Conservation (phyloP, 2,113 vertebrate genomes). For the Colius striatus region DNA sequence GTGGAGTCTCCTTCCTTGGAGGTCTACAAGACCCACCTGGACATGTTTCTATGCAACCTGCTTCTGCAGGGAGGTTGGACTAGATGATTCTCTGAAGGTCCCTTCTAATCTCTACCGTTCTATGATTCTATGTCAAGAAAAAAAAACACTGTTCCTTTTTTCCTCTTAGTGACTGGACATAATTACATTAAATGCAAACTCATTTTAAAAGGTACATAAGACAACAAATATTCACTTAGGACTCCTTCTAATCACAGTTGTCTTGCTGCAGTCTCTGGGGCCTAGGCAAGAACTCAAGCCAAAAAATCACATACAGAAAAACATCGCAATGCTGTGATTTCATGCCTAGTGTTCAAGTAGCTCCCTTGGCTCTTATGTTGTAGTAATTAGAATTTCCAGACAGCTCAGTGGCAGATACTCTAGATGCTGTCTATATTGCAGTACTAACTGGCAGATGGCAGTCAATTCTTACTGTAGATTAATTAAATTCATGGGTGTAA, state of each 20-base stretch:
- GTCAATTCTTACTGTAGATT: neutral
- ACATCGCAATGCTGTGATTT: conserved; percentile 24
- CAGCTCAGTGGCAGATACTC: conserved; percentile 18
- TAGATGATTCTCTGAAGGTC: no score
- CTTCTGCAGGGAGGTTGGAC: no score
- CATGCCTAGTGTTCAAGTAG: conserved; percentile 52
- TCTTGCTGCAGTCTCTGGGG: neutral
- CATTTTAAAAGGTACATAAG: neutral
- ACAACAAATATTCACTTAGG: neutral
- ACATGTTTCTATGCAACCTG: no score
- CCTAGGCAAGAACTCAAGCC: neutral
- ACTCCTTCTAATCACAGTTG: neutral
- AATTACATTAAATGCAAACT: neutral
- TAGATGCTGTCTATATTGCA: neutral
- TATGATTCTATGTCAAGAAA: neutral
- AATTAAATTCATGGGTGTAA: neutral
- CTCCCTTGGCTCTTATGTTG: conserved; percentile 29
- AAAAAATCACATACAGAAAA: conserved; percentile 48
- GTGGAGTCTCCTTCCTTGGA: no score
- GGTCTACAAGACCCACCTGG: no score
- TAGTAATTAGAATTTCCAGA: conserved; percentile 54
- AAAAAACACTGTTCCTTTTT: neutral
- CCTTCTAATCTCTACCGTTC: no score
- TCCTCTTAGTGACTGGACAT: neutral
- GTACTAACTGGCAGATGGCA: neutral